Conservation (phyloP, 2,888 invertebrate species). For the Colostygia pectinataria region DNA sequence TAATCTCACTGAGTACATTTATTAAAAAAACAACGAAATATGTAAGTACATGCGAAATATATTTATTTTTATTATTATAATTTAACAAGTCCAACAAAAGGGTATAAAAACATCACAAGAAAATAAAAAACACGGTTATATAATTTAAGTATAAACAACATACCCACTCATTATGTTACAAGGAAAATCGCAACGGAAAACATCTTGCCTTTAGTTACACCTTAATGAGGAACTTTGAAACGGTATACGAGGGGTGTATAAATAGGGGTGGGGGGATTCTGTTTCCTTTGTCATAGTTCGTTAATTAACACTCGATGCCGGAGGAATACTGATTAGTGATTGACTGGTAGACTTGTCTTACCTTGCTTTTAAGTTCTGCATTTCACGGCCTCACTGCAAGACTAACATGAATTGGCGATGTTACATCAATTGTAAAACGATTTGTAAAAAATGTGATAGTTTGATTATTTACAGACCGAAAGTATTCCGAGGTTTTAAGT, state of each 20-base stretch:
- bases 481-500: no score
- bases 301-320: conserved; percentile 55
- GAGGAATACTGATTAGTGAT: conserved; percentile 22
- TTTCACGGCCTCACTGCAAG: no score
- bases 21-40: no score
- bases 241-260: conserved; percentile 42
- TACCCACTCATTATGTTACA: background rate
- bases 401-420: no score
- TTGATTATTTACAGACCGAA: no score
- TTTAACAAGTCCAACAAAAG: no score
- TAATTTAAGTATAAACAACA: background rate
- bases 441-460: no score
- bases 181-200: conserved; percentile 36
- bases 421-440: no score
- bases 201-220: conserved; percentile 50
- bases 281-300: conserved; percentile 63
- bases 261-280: conserved; percentile 37
- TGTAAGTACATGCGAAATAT: no score
- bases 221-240: conserved; percentile 65
- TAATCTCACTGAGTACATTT: no score
- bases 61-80: no score
- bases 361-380: background rate
- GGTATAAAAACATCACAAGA: no score
- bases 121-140: background rate
- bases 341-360: background rate